Conservation (phyloP, 1,140 invertebrate species). For the Paraescarpia echinospica region DNA sequence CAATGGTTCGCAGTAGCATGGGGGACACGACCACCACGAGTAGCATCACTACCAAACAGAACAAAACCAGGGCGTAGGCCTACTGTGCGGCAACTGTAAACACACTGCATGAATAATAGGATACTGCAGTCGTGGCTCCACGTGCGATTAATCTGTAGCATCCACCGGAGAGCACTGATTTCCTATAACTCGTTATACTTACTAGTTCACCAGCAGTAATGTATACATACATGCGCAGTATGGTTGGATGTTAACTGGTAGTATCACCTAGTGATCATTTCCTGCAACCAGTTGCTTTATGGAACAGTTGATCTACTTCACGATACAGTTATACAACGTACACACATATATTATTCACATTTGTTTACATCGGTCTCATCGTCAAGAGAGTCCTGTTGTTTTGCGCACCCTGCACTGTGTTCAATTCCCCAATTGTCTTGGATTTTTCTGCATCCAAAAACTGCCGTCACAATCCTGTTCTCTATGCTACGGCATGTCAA, state of each 20-base stretch:
- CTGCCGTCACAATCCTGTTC: neutral
- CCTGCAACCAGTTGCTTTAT: too few species aligned
- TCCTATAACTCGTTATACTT: neutral
- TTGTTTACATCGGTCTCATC: neutral
- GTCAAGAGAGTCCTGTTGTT: neutral
- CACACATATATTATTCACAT: too few species aligned
- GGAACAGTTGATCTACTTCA: too few species aligned
- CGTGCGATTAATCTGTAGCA: neutral
- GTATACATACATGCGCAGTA: too few species aligned
- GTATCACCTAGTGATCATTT: too few species aligned
- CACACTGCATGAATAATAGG: too few species aligned
- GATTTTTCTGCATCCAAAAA: neutral
- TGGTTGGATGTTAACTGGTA: too few species aligned
- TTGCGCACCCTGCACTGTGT: neutral
- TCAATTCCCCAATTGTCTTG: neutral
- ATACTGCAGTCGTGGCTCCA: neutral
- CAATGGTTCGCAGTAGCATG: neutral
- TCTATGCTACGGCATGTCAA: neutral
- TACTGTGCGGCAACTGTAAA: neutral
- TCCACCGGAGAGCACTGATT: neutral
- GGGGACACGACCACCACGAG: neutral
- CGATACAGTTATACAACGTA: neutral
- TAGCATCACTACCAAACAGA: neutral
- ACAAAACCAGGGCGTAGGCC: neutral
- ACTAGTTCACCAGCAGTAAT: too few species aligned